Base-by-base conservation (phyloP, 2,888 invertebrate genomes). In the Apamea monoglypha region DNA sequence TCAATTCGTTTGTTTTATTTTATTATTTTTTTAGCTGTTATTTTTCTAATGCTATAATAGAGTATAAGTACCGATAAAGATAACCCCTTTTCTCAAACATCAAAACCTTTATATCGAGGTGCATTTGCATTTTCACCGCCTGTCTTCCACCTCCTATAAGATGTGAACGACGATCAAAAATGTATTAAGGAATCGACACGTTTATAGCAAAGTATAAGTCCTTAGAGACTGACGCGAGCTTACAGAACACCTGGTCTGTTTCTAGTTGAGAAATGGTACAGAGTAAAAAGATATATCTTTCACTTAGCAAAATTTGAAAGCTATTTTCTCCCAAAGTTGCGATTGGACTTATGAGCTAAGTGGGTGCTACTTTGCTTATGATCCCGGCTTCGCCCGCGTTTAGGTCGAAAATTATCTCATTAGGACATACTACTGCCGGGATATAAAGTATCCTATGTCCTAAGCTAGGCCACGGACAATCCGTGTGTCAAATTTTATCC, bases 101-200 rank as follows among this genome's bases (percentile, higher is more conserved):
- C 25, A 18, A 2, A 76, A 50, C 25, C 12, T 44, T 16, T 7
- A 79, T 40, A 18, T 63, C 18, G 8, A 68, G 10, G 0, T 56
- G 64, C 64, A 74, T 74, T 80, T 72, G 63, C 59, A 64, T 72
- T 68, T 16, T 6, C 32, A 10, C 29, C 66, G 21, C n/a, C 61
- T 56, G 25, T 53, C 63, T 79, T 25, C 44, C 18, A 79, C 74
- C 44, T 63, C 8, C 16, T 50, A 8, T 16, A 59, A 80, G 64
- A 78, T 63, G 71, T 50, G 74, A 82, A 66, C 61, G 53, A 67
- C 71, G 71, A 86, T 85, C 83, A 86, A 80, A 85, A 86, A 85
- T 86, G 86, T 85, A 86, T 85, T 74, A 85, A 44, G 66, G 66
- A 72, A 86, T 85, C 81, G 63, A 81, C 71, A 72, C 59, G 76